These are phyloP conservation scores for Pseudomyrmex dendroicus DNA, from an alignment of 1,140 invertebrate genomes.

Conservation along the genomic window DNA sequence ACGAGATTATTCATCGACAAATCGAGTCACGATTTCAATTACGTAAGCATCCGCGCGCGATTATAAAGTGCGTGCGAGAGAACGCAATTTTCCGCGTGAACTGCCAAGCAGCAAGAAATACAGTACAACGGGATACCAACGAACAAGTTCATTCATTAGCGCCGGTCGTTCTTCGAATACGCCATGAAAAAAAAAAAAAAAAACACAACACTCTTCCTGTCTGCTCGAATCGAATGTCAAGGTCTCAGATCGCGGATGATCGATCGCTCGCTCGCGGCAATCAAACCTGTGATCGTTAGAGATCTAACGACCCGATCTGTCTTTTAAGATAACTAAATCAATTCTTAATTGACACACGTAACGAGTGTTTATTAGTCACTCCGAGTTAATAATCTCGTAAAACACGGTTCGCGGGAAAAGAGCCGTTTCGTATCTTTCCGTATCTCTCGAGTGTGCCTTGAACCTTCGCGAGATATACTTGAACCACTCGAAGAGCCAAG, in stretches of 20 bases:
- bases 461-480: no score
- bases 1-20: conserved; percentile 12
- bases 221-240: conserved; percentile 52
- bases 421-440: no score
- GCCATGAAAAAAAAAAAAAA: conserved; percentile 3
- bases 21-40: conserved; percentile 15
- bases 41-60: neutral
- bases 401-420: no score
- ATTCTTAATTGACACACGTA: neutral
- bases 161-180: conserved; percentile 16
- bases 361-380: neutral
- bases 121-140: conserved; percentile 13
- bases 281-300: conserved; percentile 40
- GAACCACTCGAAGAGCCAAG: no score
- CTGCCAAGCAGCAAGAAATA: conserved; percentile 32
- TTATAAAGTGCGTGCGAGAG: neutral
- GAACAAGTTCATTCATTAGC: conserved; percentile 54
- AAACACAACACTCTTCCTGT: conserved; percentile 39
- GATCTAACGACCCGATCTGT: neutral
- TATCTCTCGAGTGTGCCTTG: no score
- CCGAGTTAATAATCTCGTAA: no score
- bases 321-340: conserved; percentile 2
- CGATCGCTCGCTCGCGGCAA: conserved; percentile 52
- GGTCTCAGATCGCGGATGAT: conserved; percentile 46
- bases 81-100: conserved; percentile 32